These are phyloP conservation scores for Merops nubicus DNA, from an alignment of 2,113 vertebrate species.

Conservation along the genomic window DNA sequence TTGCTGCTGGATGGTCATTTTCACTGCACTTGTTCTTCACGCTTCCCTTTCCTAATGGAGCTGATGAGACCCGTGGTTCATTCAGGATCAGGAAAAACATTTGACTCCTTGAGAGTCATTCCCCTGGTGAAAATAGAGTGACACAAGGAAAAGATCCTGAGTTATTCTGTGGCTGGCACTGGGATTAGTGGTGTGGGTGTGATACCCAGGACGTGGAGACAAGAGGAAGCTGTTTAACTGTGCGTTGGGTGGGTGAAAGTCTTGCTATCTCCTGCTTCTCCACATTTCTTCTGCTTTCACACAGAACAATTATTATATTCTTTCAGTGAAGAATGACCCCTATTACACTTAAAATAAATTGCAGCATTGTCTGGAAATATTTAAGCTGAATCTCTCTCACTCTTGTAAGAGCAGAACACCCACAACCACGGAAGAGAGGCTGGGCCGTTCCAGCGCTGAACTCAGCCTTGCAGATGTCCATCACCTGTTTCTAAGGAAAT, in stretches of 20 bases:
- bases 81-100: neutral
- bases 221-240: neutral
- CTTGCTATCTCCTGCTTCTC: neutral
- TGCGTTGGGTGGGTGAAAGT: neutral
- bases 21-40: neutral
- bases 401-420: conserved; percentile 57
- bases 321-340: conserved; percentile 48
- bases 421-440: conserved; percentile 48
- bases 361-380: conserved; percentile 62
- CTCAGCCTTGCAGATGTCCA: conserved; percentile 64
- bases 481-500: conserved; percentile 72
- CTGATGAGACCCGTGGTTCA: neutral
- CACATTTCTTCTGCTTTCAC: conserved; percentile 7
- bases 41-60: neutral
- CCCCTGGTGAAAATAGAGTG: neutral
- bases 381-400: conserved; percentile 45
- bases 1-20: neutral
- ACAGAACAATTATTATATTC: conserved; percentile 34
- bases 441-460: conserved; percentile 23
- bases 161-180: neutral
- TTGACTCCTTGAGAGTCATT: neutral
- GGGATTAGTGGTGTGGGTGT: neutral
- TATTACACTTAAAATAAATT: conserved; percentile 42
- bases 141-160: neutral
- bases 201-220: neutral